Percentiles rank a stretch among this genome's conserved stretches.
Evolutionary conservation across 2,797 vertebrate genomes (phyloP).

Genomic region (Sardinella longiceps): DNA sequence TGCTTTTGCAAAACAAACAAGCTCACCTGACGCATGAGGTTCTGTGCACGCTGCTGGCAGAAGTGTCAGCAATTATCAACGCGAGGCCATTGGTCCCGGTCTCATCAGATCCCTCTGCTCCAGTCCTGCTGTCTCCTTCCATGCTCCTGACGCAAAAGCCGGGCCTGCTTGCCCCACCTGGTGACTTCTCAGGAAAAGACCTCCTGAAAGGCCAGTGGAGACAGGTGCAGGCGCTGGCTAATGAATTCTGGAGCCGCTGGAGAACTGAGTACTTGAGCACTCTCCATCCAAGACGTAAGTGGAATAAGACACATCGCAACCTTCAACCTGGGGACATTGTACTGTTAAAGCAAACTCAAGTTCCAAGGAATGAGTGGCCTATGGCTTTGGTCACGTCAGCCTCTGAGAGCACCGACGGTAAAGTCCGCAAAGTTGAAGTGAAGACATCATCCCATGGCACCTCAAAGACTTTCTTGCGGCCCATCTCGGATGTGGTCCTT

Average conservation of each 20-base stretch:
- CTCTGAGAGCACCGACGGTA: conserved; percentile 37
- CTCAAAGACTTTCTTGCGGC: conserved; percentile 24
- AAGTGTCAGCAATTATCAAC: too few relatives aligned
- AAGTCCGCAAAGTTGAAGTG: conserved; percentile 32
- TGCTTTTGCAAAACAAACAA: too few relatives aligned
- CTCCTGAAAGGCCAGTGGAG: conserved; percentile 39
- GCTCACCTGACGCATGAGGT: too few relatives aligned
- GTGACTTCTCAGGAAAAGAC: background rate
- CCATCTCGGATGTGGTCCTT: conserved; percentile 36
- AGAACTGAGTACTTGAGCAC: conserved; percentile 30
- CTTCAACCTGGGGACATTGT: conserved; percentile 34
- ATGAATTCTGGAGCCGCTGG: conserved; percentile 38
- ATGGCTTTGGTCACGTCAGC: conserved; percentile 32
- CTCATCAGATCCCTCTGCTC: too few relatives aligned
- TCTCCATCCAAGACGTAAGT: conserved; percentile 36
- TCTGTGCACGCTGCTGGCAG: too few relatives aligned
- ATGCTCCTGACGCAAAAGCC: too few relatives aligned
- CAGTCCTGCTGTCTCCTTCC: too few relatives aligned
- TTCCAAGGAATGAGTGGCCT: conserved; percentile 29
- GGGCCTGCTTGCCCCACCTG: too few relatives aligned
- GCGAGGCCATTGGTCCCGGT: too few relatives aligned
- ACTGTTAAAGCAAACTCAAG: conserved; percentile 35
- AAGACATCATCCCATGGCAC: conserved; percentile 15
- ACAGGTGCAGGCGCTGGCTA: conserved; percentile 36
- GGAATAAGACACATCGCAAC: conserved; percentile 6